A percentile compares a stretch with the other conserved stretches of the same genome.
These are phyloP conservation scores for Drosophila subquinaria DNA, from an alignment of 2,888 invertebrate species.

Conservation along the genomic window DNA sequence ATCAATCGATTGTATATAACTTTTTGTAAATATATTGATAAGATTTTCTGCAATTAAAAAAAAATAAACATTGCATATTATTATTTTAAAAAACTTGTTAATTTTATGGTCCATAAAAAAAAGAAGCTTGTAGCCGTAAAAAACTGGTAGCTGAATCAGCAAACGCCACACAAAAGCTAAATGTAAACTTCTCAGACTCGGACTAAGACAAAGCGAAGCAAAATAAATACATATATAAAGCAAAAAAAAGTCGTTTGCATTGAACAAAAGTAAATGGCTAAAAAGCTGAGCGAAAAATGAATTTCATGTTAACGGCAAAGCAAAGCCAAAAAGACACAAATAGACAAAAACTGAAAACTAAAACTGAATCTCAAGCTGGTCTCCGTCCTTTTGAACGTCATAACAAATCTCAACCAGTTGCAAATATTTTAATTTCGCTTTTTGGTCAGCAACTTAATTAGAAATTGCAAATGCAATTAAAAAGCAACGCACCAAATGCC, in stretches of 20 bases:
- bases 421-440: slow-evolving; percentile 42
- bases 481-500: slow-evolving; percentile 42
- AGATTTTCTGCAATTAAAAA: slow-evolving; percentile 41
- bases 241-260: slow-evolving; percentile 76
- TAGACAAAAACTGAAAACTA: slow-evolving; percentile 13
- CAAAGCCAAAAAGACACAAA: slow-evolving; percentile 46
- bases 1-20: slow-evolving; percentile 47
- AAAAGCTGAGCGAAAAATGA: slow-evolving; percentile 56
- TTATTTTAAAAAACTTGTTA: slow-evolving; percentile 59
- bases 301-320: slow-evolving; percentile 72
- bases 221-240: slow-evolving; percentile 16
- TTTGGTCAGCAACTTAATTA: slow-evolving; percentile 69
- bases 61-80: slow-evolving; percentile 40
- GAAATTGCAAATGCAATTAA: slow-evolving; percentile 80
- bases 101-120: slow-evolving; percentile 53
- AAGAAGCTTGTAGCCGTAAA: slow-evolving; percentile 48
- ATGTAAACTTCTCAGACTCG: slow-evolving; percentile 53
- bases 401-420: slow-evolving; percentile 46
- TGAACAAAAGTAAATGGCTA: slow-evolving; percentile 65
- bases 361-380: slow-evolving; percentile 18
- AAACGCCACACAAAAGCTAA: slow-evolving; percentile 52
- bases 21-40: slow-evolving; percentile 61
- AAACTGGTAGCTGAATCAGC: slow-evolving; percentile 72
- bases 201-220: slow-evolving; percentile 29
- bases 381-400: slow-evolving; percentile 15